Conservation (phyloP, 2,797 vertebrate genomes). For the Cetoscarus ocellatus region DNA sequence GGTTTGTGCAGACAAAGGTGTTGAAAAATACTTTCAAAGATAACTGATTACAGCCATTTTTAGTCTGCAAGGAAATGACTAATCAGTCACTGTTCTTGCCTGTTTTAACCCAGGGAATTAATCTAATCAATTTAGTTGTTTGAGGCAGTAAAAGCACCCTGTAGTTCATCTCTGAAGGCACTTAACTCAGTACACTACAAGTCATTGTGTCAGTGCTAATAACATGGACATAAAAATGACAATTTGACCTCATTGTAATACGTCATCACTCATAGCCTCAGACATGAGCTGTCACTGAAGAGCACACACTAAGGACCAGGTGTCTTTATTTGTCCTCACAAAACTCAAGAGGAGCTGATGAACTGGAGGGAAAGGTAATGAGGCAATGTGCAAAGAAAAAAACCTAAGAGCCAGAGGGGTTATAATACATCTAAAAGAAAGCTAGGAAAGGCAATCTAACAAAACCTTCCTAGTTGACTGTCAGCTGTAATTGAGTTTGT, state of each 20-base stretch:
- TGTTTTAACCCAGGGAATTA: not conserved
- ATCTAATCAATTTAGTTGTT: not conserved
- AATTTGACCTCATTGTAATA: slow-evolving; percentile 1
- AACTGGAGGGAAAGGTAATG: not conserved
- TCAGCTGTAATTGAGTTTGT: too few species aligned
- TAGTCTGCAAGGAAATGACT: slow-evolving; percentile 32
- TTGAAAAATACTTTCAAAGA: too few species aligned
- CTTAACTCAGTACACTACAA: slow-evolving; percentile 8
- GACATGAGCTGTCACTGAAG: slow-evolving; percentile 4
- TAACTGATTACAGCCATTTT: slow-evolving; percentile 16
- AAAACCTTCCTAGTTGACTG: too few species aligned
- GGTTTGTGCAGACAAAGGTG: not conserved
- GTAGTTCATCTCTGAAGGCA: slow-evolving; percentile 1
- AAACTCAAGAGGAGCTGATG: not conserved
- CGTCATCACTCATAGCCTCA: slow-evolving; percentile 11
- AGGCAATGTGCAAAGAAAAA: not conserved
- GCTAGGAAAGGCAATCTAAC: too few species aligned
- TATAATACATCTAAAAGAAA: too few species aligned
- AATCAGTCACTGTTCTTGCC: not conserved
- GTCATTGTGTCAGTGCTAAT: not conserved
- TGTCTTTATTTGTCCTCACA: slow-evolving; percentile 15
- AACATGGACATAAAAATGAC: slow-evolving; percentile 17
- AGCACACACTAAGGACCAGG: not conserved
- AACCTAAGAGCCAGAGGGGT: too few species aligned
- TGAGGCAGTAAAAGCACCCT: slow-evolving; percentile 1